Conservation (phyloP, 2,113 vertebrate genomes). For the Prochilodus magdalenae region DNA sequence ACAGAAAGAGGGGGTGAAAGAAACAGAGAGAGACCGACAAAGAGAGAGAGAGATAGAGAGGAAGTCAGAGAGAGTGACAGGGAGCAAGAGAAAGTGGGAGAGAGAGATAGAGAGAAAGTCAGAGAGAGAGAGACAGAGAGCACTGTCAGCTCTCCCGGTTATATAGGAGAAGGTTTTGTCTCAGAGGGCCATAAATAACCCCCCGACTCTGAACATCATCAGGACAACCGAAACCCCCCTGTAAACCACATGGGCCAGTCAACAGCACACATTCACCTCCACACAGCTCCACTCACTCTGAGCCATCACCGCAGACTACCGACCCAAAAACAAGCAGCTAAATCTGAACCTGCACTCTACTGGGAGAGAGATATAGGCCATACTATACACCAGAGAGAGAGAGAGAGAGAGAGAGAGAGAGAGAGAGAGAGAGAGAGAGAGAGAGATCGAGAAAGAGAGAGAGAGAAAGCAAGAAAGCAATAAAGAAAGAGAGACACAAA, state of each 20-base stretch:
- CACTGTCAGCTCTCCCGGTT: too few species aligned
- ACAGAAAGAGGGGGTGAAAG: neutral
- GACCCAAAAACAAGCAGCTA: neutral
- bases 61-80: neutral
- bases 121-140: too few species aligned
- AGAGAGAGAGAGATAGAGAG: neutral
- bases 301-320: neutral
- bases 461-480: neutral
- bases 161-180: too few species aligned
- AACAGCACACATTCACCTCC: neutral
- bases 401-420: neutral
- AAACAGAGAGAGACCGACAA: too few species aligned
- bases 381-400: neutral
- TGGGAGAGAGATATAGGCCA: neutral
- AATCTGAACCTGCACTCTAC: neutral
- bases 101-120: neutral
- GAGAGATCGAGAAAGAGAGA: neutral
- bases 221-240: too few species aligned
- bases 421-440: neutral
- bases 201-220: too few species aligned
- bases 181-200: too few species aligned
- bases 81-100: neutral
- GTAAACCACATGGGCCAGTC: too few species aligned
- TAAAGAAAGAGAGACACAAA: constrained; percentile 6
- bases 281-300: neutral